phyloP scores from a whole-genome alignment of 2,113 vertebrate genomes.

The Manacus vitellinus region DNA sequence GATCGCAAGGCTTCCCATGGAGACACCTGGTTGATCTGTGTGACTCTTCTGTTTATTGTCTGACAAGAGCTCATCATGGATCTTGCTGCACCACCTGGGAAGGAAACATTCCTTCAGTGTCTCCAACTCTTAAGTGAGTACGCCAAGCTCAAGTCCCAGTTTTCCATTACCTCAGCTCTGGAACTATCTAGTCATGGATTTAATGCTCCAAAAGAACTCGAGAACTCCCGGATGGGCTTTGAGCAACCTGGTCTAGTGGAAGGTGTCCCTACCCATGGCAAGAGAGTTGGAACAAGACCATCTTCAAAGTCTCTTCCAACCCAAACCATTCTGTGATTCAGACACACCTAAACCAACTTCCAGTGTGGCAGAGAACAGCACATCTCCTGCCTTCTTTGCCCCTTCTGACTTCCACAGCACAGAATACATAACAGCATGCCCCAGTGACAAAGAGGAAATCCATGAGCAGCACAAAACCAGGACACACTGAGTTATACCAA shows the following conservation, averaged over 20 bases:
- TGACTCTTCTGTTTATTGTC: neutral
- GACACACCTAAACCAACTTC: neutral
- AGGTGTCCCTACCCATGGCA: neutral
- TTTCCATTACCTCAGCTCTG: neutral
- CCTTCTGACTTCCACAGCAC: neutral
- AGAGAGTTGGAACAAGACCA: neutral
- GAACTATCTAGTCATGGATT: neutral
- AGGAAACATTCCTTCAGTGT: neutral
- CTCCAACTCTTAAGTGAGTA: neutral
- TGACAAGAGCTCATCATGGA: neutral
- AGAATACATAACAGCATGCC: neutral
- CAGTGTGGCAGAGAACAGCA: neutral
- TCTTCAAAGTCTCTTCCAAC: neutral
- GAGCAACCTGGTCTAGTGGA: neutral
- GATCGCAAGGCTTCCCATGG: neutral
- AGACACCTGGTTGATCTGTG: neutral
- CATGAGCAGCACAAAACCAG: neutral
- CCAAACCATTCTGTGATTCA: neutral
- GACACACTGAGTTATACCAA: neutral
- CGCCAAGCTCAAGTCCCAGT: neutral
- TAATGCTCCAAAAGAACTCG: neutral
- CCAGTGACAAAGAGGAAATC: neutral
- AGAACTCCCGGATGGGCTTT: neutral
- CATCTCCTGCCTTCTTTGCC: neutral
- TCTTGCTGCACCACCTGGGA: neutral